These are phyloP conservation scores for Sciurus vulgaris DNA, from an alignment of 2,797 vertebrate genomes.

Conservation along the genomic window DNA sequence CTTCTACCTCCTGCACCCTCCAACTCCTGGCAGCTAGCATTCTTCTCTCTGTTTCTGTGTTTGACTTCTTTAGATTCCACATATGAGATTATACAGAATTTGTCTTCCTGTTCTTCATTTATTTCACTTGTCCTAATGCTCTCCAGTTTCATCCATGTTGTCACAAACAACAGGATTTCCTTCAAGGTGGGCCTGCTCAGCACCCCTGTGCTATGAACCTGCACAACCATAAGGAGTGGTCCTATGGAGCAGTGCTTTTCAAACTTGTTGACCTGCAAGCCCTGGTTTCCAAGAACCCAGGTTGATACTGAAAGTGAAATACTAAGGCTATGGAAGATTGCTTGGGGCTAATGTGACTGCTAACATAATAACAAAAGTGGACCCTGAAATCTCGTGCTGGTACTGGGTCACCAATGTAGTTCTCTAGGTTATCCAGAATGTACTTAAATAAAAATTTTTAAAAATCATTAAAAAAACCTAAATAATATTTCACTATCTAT, in stretches of 20 bases:
- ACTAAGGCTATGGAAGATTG: not conserved
- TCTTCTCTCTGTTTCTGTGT: not conserved
- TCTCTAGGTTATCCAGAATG: not conserved
- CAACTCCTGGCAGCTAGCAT: not conserved
- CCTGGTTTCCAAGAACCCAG: not conserved
- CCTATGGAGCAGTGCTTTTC: not conserved
- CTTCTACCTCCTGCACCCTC: not conserved
- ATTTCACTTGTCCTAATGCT: not conserved
- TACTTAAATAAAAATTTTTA: not conserved
- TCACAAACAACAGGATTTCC: not conserved
- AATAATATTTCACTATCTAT: not conserved
- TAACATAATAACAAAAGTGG: not conserved
- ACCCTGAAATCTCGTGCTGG: not conserved
- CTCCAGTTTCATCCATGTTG: not conserved
- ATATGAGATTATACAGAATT: not conserved
- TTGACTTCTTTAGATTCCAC: not conserved
- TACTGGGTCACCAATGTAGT: not conserved
- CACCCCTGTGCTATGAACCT: not conserved
- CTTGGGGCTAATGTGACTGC: fast-evolving
- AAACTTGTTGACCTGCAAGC: not conserved
- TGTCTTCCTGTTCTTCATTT: not conserved
- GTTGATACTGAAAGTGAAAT: not conserved
- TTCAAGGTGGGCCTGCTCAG: not conserved
- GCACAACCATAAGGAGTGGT: fast-evolving
- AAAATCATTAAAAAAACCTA: not conserved